Evolutionary conservation across 2,888 invertebrate genomes (phyloP), one percentile per base, ranked within the genome.

Genomic region (Stictocephala bisonia): DNA sequence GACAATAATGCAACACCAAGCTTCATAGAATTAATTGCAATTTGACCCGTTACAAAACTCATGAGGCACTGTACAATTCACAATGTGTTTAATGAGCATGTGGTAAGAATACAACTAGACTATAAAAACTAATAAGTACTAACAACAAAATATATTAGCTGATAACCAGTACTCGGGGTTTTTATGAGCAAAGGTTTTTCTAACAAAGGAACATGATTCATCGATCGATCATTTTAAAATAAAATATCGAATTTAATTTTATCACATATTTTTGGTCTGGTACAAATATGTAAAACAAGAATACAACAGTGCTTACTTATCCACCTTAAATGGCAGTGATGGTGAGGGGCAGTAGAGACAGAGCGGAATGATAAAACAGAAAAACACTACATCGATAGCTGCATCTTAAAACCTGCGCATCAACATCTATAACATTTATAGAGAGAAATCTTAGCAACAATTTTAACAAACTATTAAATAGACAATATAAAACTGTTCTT

Each of bases 21-120:
- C 35, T 40, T 13, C 9, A 72, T 27, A 67, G 44, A 56, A 73
- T 58, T 73, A 73, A 69, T 73, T 70, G 69, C 73, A 60, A 50
- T 70, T 70, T 26, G 41, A 73, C 73, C 73, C 73, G 70, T 73
- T 41, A 70, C 51, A 73, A 64, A 51, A 51, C 51, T 69, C 56
- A 40, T 73, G 70, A 73, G 73, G 73, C 73, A 73, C 73, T 73
- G 73, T 53, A 64, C 70, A 70, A 72, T 68, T 72, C 68, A 72
- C 67, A 67, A 58, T 41, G 26, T 53, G 29, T 20, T 72, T 56
- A 29, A 40, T 53, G 56, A 72, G 72, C 31, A 41, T 15, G 50
- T 48, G 27, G 29, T 53, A 40, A 67, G 27, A 40, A 22, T 40
- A 58, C 31, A 50, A 51, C 53, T 53, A 69, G 53, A 40, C 53